Base-by-base conservation (phyloP, 2,888 invertebrate species). In the Acleris laterana region DNA sequence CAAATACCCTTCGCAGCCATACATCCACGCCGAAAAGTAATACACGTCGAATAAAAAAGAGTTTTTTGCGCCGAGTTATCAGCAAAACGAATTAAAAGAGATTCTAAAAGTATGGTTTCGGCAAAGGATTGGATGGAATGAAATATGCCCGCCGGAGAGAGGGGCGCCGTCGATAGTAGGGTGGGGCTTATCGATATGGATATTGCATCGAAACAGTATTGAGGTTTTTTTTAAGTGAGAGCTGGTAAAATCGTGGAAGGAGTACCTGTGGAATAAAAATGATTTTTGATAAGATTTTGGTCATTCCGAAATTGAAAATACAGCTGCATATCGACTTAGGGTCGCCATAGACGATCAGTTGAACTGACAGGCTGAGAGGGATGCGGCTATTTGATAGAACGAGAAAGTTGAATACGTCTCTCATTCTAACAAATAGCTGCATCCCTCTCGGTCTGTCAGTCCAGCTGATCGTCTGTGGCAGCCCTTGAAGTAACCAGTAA, bases 1-100 rank as follows among this genome's bases (percentile, higher is more conserved):
- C 46, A 38, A 62, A 17, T 32, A 11, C 53, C n/a, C n/a, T n/a
- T 6, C 16, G 32, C 49, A 53, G 19, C 13, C 44, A 13, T 19
- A 61, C 55, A 64, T 63, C 56, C 13, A 50, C 61, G 17, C 59
- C 52, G 68, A 63, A 68, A 59, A 68, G 68, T 63, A 64, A 68
- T 64, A 64, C 64, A 55, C 61, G 60, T 56, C 52, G 42, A 49
- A 68, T 63, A 63, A 68, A 68, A 62, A 63, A 68, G 58, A 63
- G 59, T 28, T 58, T 63, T 52, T 67, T 63, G 44, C 63, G 52
- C 60, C 32, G 51, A 56, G 69, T 64, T 70, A 66, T 66, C 66
- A 70, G 71, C 59, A 71, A 71, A 71, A 70, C 67, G 70, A 70
- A 70, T 70, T 71, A 70, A 71, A 70, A 71, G 63, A 55, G 51